A percentile compares a stretch with the other conserved stretches of the same genome.
Evolutionary conservation across 2,888 invertebrate species (phyloP).

Genomic region (Orthosia gothica): DNA sequence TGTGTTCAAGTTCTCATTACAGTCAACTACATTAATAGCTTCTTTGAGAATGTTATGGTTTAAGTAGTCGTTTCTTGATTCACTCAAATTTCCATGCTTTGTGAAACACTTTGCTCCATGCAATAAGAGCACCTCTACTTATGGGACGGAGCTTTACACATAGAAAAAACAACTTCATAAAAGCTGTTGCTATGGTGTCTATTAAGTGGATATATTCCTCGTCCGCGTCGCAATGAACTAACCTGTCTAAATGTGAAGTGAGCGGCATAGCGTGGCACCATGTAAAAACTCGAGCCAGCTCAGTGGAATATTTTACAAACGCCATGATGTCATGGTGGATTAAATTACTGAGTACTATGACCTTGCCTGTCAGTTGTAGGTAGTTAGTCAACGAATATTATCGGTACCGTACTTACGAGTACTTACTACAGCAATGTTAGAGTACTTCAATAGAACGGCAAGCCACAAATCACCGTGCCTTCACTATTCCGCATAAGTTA

Average conservation of each 20-base stretch:
- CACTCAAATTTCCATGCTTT: background rate
- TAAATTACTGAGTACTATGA: slow-evolving; percentile 86
- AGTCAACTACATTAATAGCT: slow-evolving; percentile 3
- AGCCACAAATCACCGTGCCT: slow-evolving; percentile 27
- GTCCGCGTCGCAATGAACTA: slow-evolving; percentile 58
- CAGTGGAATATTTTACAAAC: slow-evolving; percentile 87
- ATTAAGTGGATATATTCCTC: slow-evolving; percentile 31
- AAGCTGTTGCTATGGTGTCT: slow-evolving; percentile 57
- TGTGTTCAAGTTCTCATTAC: slow-evolving; percentile 34
- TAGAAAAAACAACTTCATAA: background rate
- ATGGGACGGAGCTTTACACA: background rate
- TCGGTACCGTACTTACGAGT: slow-evolving; percentile 49
- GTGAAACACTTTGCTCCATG: background rate
- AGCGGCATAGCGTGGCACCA: slow-evolving; percentile 68
- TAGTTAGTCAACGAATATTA: slow-evolving; percentile 65
- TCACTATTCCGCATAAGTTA: slow-evolving; percentile 16
- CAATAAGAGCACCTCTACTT: background rate
- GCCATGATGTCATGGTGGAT: slow-evolving; percentile 90
- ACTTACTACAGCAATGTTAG: slow-evolving; percentile 33
- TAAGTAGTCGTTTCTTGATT: background rate
- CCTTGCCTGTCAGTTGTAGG: slow-evolving; percentile 83
- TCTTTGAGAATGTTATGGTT: background rate
- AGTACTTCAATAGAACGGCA: slow-evolving; percentile 31
- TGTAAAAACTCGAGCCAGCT: slow-evolving; percentile 82
- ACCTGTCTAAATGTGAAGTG: slow-evolving; percentile 65